Evolutionary conservation across 2,888 invertebrate genomes (phyloP), one percentile per base, ranked within the genome.

Genomic region (Apamea crenata): DNA sequence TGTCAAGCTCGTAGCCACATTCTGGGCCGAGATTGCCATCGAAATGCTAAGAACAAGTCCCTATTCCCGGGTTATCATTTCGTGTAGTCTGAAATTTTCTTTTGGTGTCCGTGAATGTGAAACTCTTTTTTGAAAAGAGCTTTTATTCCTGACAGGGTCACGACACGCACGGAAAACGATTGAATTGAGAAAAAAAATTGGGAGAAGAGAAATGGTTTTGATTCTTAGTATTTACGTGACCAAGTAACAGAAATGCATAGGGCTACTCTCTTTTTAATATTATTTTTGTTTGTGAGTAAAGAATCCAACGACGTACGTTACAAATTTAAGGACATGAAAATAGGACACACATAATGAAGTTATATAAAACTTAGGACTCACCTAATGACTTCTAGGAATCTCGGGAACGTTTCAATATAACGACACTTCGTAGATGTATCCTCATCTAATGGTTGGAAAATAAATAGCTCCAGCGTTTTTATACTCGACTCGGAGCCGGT

Each of bases 381-480:
- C 90, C 77, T 40, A 40, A 61, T 71, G 40, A 44, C 65, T 80
- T 68, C 63, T 32, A 74, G 74, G n/a, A 73, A 73, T 69, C n/a
- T 67, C 69, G 78, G 68, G 65, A 84, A 78, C 80, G 72, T 72
- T 69, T 36, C 56, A 77, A 77, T 79, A 85, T 81, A 80, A 79
- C 78, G 81, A 77, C 82, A 85, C 89, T 75, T 72, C 65, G 78
- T 36, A 79, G 81, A 73, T 79, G 75, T 79, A 76, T 78, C 80
- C 73, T 83, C 84, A 83, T 88, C 77, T 84, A 89, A 87, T 90
- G 89, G 47, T 70, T 65, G 74, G 61, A 82, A 86, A 86, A 87
- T 77, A 82, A 82, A 84, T 71, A 84, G 66, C 78, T 76, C 83
- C 85, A 73, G 86, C 82, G 90, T 91, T 92, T 88, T 88, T 92